Base-by-base conservation (phyloP, 2,888 invertebrate genomes). In the Erannis defoliaria region DNA sequence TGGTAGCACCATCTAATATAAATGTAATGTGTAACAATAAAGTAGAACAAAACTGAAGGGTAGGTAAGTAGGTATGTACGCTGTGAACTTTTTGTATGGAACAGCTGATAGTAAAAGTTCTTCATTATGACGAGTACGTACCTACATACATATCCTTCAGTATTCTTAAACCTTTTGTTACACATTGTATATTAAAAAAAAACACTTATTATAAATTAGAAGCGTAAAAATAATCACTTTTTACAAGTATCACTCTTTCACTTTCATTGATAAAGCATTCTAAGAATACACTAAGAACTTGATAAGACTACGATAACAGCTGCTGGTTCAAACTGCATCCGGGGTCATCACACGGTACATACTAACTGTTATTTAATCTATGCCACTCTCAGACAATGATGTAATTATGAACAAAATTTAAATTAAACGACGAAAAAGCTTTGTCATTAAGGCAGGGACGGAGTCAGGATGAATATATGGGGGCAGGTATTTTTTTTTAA, bases 281-380 rank as follows among this genome's bases (percentile, higher is more conserved):
- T 21, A 40, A 19, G 19, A 40, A 43, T 26, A 29, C 45, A 29
- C 16, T 0, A 46, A 12, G 19, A n/a, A 26, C 23, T 2, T 12
- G 29, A 42, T 42, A 38, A 42, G n/a, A n/a, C 14, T 29, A 8
- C 12, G 40, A 42, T 42, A 53, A 42, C 9, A 18, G 1, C n/a
- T 10, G 45, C 26, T 55, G 45, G 35, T 26, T 18, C 35, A 45
- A 23, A 38, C 19, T 16, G 16, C 16, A 50, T 46, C 55, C 62
- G 72, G 64, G 73, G 67, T 76, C 74, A 67, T 61, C 40, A 62
- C 35, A 61, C 64, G 60, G 62, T 56, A n/a, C n/a, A 46, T 14
- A 43, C 16, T 8, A n/a, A 45, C 26, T 16, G 10, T 16, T 31
- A 31, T 16, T 31, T 45, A n/a, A 42, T 14, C 26, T 45, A 10